Base-by-base conservation (phyloP, 2,797 vertebrate species). In the Cynodonichthys magdalenae region DNA sequence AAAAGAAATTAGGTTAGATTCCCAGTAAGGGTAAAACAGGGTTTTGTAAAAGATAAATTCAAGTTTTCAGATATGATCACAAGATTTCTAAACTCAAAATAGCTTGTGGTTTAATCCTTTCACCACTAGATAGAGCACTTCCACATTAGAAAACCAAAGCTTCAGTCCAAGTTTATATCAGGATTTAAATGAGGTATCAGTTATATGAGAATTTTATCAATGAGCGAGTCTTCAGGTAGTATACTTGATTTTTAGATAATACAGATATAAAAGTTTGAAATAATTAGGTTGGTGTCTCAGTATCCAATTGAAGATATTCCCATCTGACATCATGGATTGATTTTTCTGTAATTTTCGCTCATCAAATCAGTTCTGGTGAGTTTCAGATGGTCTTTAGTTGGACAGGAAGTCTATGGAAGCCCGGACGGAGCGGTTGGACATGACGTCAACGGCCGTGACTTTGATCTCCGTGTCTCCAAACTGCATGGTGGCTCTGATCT, bases 391-490 rank as follows among this genome's bases (percentile, higher is more conserved):
- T 58, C 67, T 71, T 94, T 83, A 98, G 58, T 96, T 95, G 74
- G 96, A 95, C 75, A 98, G 95, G 90, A 98, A 98, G 77, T 98
- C 96, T n/a, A 99, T 98, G 77, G 95, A 89, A 8, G 95, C 96
- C 4, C 93, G 89, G 20, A 98, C 96, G 0, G 90, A 92, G 76
- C 93, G 93, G 34, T 93, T 90, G n/a, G 96, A 96, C 82, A 90
- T 84, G 74, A 95, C 85, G 34, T 99, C 97, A 44, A 97, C 75
- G 0, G 96, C 97, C 0, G 93, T 96, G 71, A 98, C 96, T 89
- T 97, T 97, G 81, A 99, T 98, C 90, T 99, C 97, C 0, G 97
- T 98, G 90, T 99, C 97, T 9, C 97, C 96, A 0, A 99, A 99
- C 90, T 98, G 96, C 96, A 99, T 99, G 84, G 93, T 95, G 2